Evolutionary conservation across 1,140 invertebrate species (phyloP).

Genomic region (Diuraphis noxia): DNA sequence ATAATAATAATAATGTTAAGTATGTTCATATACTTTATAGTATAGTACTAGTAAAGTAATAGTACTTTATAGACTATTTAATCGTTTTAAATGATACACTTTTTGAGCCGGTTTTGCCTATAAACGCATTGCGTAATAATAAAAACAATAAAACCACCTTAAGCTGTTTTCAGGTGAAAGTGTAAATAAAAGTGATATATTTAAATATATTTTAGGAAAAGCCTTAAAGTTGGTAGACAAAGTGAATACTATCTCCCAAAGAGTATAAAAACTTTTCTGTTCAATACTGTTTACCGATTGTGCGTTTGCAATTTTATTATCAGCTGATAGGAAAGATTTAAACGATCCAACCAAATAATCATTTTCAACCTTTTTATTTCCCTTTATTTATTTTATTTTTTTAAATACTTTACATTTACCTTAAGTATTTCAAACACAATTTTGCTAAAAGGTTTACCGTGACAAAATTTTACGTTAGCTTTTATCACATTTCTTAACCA

Average conservation of each 20-base stretch:
- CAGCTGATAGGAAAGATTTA: conserved; percentile 46
- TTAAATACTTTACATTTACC: conserved; percentile 38
- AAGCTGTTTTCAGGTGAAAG: background rate
- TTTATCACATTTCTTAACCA: conserved; percentile 42
- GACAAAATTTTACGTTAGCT: conserved; percentile 38
- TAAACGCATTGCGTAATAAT: background rate
- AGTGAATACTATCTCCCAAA: background rate
- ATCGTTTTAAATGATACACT: background rate
- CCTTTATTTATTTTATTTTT: conserved; percentile 1
- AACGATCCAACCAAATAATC: conserved; percentile 41
- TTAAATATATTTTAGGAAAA: background rate
- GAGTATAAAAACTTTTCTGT: conserved; percentile 33
- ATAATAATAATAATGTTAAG: background rate
- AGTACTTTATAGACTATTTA: no score
- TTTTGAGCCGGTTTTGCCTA: background rate
- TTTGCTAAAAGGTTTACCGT: conserved; percentile 38
- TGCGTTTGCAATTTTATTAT: conserved; percentile 39
- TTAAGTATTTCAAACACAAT: conserved; percentile 33
- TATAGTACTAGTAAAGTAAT: no score
- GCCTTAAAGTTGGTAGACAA: conserved; percentile 21
- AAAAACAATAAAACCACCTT: background rate
- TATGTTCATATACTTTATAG: no score
- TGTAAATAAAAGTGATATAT: background rate
- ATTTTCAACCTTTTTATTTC: conserved; percentile 28
- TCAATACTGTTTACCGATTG: background rate